Evolutionary conservation across 2,888 invertebrate species (phyloP).

Genomic region (Corythucha ciliata): DNA sequence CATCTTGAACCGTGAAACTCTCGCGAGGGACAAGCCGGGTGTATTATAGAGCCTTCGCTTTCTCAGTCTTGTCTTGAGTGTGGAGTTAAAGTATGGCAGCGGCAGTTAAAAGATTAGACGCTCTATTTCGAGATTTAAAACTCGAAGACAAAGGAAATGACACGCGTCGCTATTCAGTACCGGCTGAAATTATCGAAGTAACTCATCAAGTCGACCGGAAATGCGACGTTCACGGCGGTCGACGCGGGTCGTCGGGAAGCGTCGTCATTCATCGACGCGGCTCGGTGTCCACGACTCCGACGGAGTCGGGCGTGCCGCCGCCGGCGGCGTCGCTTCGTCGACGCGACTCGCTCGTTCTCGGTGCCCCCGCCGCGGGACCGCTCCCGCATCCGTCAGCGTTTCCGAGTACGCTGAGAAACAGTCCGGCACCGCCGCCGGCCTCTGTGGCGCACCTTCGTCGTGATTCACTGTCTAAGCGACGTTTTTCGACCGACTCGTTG

Average conservation of each 20-base stretch:
- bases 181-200: slow-evolving; percentile 43
- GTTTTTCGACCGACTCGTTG: slow-evolving; percentile 61
- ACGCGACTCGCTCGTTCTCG: slow-evolving; percentile 45
- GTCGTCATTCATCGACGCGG: slow-evolving; percentile 44
- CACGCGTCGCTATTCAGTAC: slow-evolving; percentile 36
- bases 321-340: slow-evolving; percentile 44
- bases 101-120: slow-evolving; percentile 62
- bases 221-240: slow-evolving; percentile 60
- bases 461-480: slow-evolving; percentile 43
- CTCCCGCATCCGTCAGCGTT: slow-evolving; percentile 60
- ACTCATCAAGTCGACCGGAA: slow-evolving; percentile 49
- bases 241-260: slow-evolving; percentile 52
- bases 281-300: slow-evolving; percentile 44
- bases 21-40: neutral
- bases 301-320: slow-evolving; percentile 32
- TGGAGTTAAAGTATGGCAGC: slow-evolving; percentile 42
- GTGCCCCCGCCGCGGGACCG: slow-evolving; percentile 28
- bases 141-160: slow-evolving; percentile 45
- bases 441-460: slow-evolving; percentile 39
- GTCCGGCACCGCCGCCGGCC: slow-evolving; percentile 47
- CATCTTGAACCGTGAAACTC: neutral
- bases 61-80: slow-evolving; percentile 5
- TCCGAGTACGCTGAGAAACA: slow-evolving; percentile 56
- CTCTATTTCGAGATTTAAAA: slow-evolving; percentile 58
- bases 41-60: slow-evolving; percentile 1